These are phyloP conservation scores for Acutogordius australiensis DNA, from an alignment of 2,888 invertebrate genomes.

Conservation along the genomic window DNA sequence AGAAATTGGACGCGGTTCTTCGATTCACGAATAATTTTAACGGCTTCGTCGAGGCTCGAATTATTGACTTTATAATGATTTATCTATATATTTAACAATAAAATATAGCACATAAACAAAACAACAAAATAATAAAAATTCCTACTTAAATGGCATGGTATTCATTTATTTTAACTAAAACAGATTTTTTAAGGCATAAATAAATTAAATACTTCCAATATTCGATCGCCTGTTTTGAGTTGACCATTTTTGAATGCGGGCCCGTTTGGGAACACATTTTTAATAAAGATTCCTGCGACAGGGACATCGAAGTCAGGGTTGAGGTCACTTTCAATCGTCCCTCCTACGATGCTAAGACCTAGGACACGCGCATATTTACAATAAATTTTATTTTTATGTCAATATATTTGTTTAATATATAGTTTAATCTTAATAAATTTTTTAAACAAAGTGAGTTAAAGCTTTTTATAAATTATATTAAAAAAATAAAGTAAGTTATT, in stretches of 20 bases:
- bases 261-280: slow-evolving; percentile 67
- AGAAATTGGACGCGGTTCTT: slow-evolving; percentile 58
- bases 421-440: too few relatives aligned
- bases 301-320: slow-evolving; percentile 33
- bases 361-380: too few relatives aligned
- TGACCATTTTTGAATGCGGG: slow-evolving; percentile 61
- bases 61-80: slow-evolving; percentile 60
- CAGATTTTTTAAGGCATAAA: too few relatives aligned
- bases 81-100: slow-evolving; percentile 28
- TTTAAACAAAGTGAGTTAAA: too few relatives aligned
- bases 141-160: neutral
- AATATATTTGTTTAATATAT: neutral
- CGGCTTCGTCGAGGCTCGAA: slow-evolving; percentile 69
- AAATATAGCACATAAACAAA: neutral
- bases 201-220: slow-evolving; percentile 27
- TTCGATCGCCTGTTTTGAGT: slow-evolving; percentile 28
- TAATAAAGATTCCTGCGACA: slow-evolving; percentile 81
- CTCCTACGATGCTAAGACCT: slow-evolving; percentile 3
- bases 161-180: neutral
- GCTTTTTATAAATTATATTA: too few relatives aligned
- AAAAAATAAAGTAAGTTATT: too few relatives aligned
- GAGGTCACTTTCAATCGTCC: slow-evolving; percentile 21
- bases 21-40: slow-evolving; percentile 65
- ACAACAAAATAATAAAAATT: slow-evolving; percentile 10
- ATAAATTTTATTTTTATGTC: neutral